Conservation (phyloP, 2,113 vertebrate genomes). For the Cariama cristata region DNA sequence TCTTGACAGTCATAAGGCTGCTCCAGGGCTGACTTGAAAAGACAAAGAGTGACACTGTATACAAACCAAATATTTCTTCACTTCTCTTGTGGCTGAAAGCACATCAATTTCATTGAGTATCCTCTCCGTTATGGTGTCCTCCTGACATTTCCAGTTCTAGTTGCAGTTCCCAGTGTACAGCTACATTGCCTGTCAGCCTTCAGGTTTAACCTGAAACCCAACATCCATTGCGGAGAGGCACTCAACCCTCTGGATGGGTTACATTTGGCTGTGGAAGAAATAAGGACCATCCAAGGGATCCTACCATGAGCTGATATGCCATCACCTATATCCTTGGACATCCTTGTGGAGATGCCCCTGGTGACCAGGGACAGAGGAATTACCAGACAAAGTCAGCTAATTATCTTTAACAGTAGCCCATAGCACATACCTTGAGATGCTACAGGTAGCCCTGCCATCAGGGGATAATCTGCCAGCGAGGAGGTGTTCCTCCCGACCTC, state of each 20-base stretch:
- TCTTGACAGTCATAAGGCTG: background rate
- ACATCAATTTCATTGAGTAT: background rate
- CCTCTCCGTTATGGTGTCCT: background rate
- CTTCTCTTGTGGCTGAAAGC: background rate
- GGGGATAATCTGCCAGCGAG: background rate
- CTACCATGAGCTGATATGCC: background rate
- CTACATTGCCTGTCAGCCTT: background rate
- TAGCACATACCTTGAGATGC: background rate
- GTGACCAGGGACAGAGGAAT: background rate
- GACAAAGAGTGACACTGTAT: background rate
- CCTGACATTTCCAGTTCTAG: background rate
- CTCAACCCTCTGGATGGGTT: background rate
- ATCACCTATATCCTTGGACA: background rate
- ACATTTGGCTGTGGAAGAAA: background rate
- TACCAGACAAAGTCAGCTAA: background rate
- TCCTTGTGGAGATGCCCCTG: accelerated
- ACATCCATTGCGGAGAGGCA: background rate
- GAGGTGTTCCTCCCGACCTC: background rate
- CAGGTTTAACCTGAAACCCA: background rate
- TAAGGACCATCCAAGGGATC: background rate
- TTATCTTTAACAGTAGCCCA: background rate
- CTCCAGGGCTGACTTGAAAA: background rate
- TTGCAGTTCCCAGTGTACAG: background rate
- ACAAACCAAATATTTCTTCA: background rate
- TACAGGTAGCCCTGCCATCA: background rate